Conservation (phyloP, 2,888 invertebrate genomes). For the Mythimna impura region DNA sequence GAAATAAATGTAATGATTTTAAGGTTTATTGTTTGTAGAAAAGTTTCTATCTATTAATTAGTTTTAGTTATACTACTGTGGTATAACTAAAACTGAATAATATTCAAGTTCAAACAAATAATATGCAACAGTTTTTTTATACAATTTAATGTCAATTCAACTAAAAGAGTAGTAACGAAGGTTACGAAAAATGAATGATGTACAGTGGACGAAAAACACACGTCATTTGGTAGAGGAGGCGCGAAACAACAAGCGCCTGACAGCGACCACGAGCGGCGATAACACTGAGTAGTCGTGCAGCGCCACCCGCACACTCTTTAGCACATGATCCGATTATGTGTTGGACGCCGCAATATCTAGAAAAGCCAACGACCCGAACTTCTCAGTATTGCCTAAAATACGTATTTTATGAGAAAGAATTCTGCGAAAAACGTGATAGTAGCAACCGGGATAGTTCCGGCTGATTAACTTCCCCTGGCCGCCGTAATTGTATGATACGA, state of each 20-base stretch:
- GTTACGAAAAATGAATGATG: neutral
- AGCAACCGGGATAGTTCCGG: neutral
- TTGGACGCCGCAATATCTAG: neutral
- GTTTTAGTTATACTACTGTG: too few relatives aligned
- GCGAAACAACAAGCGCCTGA: constrained; percentile 8
- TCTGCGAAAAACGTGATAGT: constrained; percentile 9
- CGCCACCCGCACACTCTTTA: neutral
- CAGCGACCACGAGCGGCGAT: neutral
- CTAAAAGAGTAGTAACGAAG: too few relatives aligned
- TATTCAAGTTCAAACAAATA: too few relatives aligned
- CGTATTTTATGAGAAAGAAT: constrained; percentile 3
- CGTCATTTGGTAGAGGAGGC: constrained; percentile 31
- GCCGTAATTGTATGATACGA: constrained; percentile 1
- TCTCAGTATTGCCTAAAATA: neutral
- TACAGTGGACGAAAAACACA: constrained; percentile 26
- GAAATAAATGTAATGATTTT: neutral
- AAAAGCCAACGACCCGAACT: constrained; percentile 12
- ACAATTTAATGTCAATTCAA: too few relatives aligned
- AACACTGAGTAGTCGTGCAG: neutral
- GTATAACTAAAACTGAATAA: too few relatives aligned
- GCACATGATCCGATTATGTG: constrained; percentile 32
- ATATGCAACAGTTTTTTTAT: too few relatives aligned
- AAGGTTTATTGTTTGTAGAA: neutral
- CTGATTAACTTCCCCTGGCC: constrained; percentile 17
- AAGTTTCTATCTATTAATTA: too few relatives aligned